These are phyloP conservation scores for Poeciliopsis presidionis DNA, from an alignment of 2,797 vertebrate species.

Conservation along the genomic window DNA sequence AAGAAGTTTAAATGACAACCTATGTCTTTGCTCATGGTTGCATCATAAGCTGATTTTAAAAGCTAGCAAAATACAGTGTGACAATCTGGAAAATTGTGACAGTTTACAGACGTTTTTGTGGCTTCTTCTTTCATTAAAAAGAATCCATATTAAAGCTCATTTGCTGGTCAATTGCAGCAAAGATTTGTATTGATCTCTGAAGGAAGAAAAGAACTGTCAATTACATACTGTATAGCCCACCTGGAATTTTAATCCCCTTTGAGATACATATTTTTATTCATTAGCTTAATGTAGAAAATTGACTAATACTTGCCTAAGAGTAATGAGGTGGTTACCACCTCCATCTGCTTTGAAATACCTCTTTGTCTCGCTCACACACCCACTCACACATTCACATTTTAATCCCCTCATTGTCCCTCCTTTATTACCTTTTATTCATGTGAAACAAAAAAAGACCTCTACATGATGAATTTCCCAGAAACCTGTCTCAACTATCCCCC, in stretches of 20 bases:
- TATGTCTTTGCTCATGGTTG: slow-evolving; percentile 15
- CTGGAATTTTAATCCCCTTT: slow-evolving; percentile 33
- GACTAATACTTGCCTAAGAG: slow-evolving; percentile 36
- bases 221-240: slow-evolving; percentile 33
- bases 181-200: slow-evolving; percentile 36
- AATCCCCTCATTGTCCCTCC: slow-evolving; percentile 43
- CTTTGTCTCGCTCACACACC: neutral
- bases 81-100: neutral
- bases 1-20: slow-evolving; percentile 19
- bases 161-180: slow-evolving; percentile 18
- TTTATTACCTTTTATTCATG: slow-evolving; percentile 57
- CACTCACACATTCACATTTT: slow-evolving; percentile 18
- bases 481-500: slow-evolving; percentile 67
- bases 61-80: neutral
- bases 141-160: slow-evolving; percentile 21
- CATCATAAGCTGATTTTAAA: slow-evolving; percentile 8
- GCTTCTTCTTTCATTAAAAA: slow-evolving; percentile 8
- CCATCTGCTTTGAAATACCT: slow-evolving; percentile 23
- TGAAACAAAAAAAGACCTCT: slow-evolving; percentile 58
- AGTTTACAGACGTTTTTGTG: slow-evolving; percentile 3
- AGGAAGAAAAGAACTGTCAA: slow-evolving; percentile 38
- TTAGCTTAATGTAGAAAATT: slow-evolving; percentile 31
- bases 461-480: slow-evolving; percentile 65
- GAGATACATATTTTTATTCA: slow-evolving; percentile 36
- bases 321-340: slow-evolving; percentile 45